Base-by-base conservation (phyloP, 2,888 invertebrate genomes). In the Leptarthrus brevirostris region DNA sequence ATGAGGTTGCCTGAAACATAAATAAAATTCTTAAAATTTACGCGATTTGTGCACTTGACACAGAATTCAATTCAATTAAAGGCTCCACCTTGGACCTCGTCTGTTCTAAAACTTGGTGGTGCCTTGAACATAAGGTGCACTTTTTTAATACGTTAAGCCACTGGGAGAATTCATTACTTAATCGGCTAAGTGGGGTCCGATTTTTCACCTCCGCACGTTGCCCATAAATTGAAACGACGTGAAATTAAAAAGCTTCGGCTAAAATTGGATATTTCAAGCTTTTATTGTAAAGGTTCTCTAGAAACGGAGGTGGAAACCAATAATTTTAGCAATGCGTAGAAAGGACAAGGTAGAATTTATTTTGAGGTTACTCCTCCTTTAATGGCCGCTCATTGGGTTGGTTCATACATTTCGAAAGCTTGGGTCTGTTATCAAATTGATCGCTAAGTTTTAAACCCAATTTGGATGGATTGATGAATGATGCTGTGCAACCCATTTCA, bases 121-220 rank as follows among this genome's bases (percentile, higher is more conserved):
- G 52, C 8, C 5, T 14, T 20, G 12, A 18, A 20, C 52, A 18
- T 6, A 52, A 2, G 3, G 52, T 52, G 20, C 8, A 4, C 16
- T 66, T 66, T 66, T 66, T 47, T 47, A 47, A 66, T 47, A 22
- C 47, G 36, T 66, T 66, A 47, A 66, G 14, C 44, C 64, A 47
- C 44, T 44, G 61, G 22, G 52, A 52, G 52, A 69, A 69, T 52
- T 69, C 49, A 69, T 69, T 69, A 69, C 69, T 69, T 69, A 69
- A 69, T 69, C 52, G 69, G 52, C 69, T 34, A 69, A 69, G 52
- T 69, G 69, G 69, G 49, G 47, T 52, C 52, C 52, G 52, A 69
- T 69, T 69, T 69, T 69, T 69, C 69, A 69, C 26, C 52, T 69
- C 52, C 52, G 30, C 69, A 69, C 69, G 52, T 69, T 69, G 5